Conservation (phyloP, 2,888 invertebrate genomes). For the Pediacus dermestoides region DNA sequence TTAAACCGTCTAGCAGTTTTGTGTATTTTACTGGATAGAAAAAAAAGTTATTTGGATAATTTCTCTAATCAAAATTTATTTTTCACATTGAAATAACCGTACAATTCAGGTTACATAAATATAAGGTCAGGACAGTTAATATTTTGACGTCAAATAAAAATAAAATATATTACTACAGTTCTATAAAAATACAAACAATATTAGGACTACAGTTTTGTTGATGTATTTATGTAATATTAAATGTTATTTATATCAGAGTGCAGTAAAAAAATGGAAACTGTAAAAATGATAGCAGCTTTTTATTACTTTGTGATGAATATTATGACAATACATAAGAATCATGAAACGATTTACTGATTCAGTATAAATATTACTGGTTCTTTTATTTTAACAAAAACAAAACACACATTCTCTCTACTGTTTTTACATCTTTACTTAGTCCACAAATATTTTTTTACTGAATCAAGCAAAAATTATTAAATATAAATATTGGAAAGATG, state of each 20-base stretch:
- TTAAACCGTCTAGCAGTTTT: too few species aligned
- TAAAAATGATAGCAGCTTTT: too few species aligned
- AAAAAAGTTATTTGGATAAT: too few species aligned
- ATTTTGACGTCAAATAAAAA: slow-evolving; percentile 28
- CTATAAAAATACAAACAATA: slow-evolving; percentile 38
- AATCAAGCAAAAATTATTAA: slow-evolving; percentile 16
- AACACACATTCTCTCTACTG: too few species aligned
- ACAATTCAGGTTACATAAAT: slow-evolving; percentile 39
- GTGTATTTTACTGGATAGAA: too few species aligned
- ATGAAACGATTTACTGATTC: too few species aligned
- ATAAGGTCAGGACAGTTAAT: slow-evolving; percentile 35
- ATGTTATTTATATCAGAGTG: slow-evolving; percentile 11
- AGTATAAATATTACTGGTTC: too few species aligned
- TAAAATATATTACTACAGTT: slow-evolving; percentile 37
- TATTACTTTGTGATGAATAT: too few species aligned
- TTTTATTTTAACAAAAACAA: too few species aligned
- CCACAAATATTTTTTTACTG: too few species aligned
- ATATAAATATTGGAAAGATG: slow-evolving; percentile 18
- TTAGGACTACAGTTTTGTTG: slow-evolving; percentile 28
- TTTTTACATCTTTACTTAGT: too few species aligned
- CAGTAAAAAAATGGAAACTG: slow-evolving; percentile 8
- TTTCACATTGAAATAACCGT: slow-evolving; percentile 39
- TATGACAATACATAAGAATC: too few species aligned
- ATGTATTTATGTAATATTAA: slow-evolving; percentile 12
- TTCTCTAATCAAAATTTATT: slow-evolving; percentile 35